A percentile compares a stretch with the other conserved stretches of the same genome.
phyloP scores from a whole-genome alignment of 2,797 vertebrate genomes.

The Urosaurus nigricauda region DNA sequence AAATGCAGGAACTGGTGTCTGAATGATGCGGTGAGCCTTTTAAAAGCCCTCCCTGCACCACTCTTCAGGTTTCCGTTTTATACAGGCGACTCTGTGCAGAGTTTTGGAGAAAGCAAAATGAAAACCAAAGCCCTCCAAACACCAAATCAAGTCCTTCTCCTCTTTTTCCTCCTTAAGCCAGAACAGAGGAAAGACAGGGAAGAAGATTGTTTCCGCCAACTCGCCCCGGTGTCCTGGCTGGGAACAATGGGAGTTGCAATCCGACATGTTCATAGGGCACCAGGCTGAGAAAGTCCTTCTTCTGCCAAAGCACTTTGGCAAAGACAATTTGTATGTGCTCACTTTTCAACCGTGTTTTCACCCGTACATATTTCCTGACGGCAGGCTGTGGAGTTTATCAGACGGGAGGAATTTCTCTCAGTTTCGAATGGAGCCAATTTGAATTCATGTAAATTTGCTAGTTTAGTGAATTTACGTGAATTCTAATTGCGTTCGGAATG shows the following conservation, averaged over 20 bases:
- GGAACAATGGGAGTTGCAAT: too few species aligned
- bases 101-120: not conserved
- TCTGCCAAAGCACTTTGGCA: not conserved
- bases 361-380: not conserved
- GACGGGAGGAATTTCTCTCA: too few species aligned
- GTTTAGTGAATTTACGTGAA: too few species aligned
- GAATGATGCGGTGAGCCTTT: not conserved
- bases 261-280: too few species aligned
- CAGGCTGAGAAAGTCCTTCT: too few species aligned
- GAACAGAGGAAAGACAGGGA: not conserved
- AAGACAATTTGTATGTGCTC: not conserved
- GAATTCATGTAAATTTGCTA: too few species aligned
- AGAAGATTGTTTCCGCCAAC: too few species aligned
- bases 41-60: not conserved
- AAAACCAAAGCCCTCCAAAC: not conserved
- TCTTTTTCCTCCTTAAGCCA: not conserved
- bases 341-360: not conserved
- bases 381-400: too few species aligned
- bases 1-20: not conserved
- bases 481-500: too few species aligned
- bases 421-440: too few species aligned
- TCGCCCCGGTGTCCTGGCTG: too few species aligned
- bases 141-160: too few species aligned
- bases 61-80: not conserved
- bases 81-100: not conserved